Evolutionary conservation across 2,113 vertebrate species (phyloP).

Genomic region (Poeciliopsis occidentalis): DNA sequence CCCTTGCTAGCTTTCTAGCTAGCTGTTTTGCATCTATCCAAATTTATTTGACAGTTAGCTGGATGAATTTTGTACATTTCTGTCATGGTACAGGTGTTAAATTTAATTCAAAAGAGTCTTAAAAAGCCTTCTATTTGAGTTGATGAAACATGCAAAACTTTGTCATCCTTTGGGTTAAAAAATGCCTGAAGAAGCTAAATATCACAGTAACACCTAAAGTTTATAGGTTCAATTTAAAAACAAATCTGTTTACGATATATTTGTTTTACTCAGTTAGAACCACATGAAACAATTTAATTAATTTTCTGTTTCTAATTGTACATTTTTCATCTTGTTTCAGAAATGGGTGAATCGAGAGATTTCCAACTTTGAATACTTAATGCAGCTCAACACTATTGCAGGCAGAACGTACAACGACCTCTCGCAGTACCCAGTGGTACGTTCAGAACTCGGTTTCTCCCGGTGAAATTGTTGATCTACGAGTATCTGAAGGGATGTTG

Average conservation of each 20-base stretch:
- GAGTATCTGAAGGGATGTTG: not conserved
- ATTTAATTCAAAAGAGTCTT: too few species aligned
- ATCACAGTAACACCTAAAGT: too few species aligned
- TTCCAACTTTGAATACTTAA: constrained; percentile 98
- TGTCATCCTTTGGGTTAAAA: too few species aligned
- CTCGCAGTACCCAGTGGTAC: constrained; percentile 96
- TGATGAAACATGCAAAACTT: too few species aligned
- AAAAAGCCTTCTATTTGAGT: too few species aligned
- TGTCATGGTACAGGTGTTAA: too few species aligned
- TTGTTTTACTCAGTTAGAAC: not conserved
- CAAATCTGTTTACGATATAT: not conserved
- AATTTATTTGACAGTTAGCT: too few species aligned
- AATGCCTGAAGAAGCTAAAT: too few species aligned
- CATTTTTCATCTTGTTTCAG: constrained; percentile 62
- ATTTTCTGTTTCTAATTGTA: not conserved
- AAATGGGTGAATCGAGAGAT: constrained; percentile 99
- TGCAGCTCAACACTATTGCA: constrained; percentile 97
- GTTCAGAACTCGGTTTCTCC: constrained; percentile 15
- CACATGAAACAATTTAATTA: not conserved
- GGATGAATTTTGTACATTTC: too few species aligned
- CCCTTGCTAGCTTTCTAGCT: too few species aligned
- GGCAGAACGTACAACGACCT: constrained; percentile 96
- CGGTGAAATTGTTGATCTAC: not conserved
- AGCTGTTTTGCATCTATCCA: too few species aligned
- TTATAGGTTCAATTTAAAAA: too few species aligned